Base-by-base conservation (phyloP, 2,113 vertebrate species). In the Sinocyclocheilus rhinocerous region DNA sequence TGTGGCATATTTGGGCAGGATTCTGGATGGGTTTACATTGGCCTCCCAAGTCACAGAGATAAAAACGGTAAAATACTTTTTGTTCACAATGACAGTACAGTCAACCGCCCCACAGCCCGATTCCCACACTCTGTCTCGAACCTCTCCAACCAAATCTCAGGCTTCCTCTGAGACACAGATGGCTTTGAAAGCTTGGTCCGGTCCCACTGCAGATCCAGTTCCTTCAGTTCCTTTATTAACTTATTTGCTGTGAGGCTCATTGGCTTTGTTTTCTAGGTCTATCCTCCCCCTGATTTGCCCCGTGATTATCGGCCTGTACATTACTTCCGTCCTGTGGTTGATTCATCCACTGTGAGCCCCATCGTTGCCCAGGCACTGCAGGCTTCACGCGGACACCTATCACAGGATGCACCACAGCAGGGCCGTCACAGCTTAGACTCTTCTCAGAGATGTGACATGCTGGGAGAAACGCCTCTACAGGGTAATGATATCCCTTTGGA, bases 341-440 rank as follows among this genome's bases (percentile, higher is more conserved):
- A 91, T 18, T 80, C 93, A 1, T 92, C 91, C 0, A 84, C n/a
- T 1, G 94, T 95, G 59, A 98, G 94, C 77, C 85, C 88, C 0
- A 88, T 29, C 0, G 57, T 98, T 76, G 94, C 90, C 0, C 94
- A 95, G 77, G 94, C 92, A 0, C 87, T 97, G 29, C 90, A 93
- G 69, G 87, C 92, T 29, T 97, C 97, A 0, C 73, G 91, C 45
- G 97, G 97, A 22, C 96, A 95, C 84, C 92, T 96, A 50, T 26
- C 75, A 5, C 29, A 33, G 2, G 29, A 33, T 33, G 29, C 29
- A 33, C 29, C 29, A 33, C 88, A 85, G 4, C 90, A 89, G 0
- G 92, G 97, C 76, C 95, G 97, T 6, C 97, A 98, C 85, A 93
- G 95, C 22, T 84, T 98, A 91, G 95, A 93, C 86, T 96, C 97